Conservation (phyloP, 1,140 invertebrate species). For the Hetaerina americana region DNA sequence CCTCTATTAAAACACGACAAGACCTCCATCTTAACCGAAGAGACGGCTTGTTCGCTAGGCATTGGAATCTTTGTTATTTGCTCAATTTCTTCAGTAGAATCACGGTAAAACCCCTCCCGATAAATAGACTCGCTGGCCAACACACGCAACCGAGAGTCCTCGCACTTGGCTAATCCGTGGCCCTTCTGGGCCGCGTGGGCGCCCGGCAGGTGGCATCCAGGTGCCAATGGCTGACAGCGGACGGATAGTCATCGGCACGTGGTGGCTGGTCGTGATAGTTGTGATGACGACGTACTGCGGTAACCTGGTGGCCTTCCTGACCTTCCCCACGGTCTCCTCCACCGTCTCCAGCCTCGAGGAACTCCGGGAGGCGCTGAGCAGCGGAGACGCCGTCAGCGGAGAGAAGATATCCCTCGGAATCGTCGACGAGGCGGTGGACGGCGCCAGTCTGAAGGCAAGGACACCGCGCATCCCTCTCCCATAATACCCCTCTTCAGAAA, state of each 20-base stretch:
- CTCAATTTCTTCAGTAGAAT: too few species aligned
- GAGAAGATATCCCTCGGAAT: neutral
- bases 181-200: too few species aligned
- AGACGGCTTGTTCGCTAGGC: too few species aligned
- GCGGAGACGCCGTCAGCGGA: conserved; percentile 61
- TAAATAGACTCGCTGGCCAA: too few species aligned
- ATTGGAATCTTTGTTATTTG: too few species aligned
- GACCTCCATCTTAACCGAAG: too few species aligned
- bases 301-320: conserved; percentile 84
- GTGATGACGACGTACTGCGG: conserved; percentile 86
- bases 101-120: too few species aligned
- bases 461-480: too few species aligned
- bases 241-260: conserved; percentile 74
- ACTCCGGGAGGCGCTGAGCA: conserved; percentile 40
- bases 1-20: too few species aligned
- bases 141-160: too few species aligned
- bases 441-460: neutral
- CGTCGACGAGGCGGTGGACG: neutral
- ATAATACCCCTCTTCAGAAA: too few species aligned
- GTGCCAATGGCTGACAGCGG: conserved; percentile 72
- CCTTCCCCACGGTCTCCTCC: conserved; percentile 74
- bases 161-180: too few species aligned
- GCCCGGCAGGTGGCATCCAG: conserved; percentile 73
- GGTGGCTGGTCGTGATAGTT: conserved; percentile 87
- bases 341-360: conserved; percentile 61